Conservation (phyloP, 2,113 vertebrate genomes). For the Perca schrenkii region DNA sequence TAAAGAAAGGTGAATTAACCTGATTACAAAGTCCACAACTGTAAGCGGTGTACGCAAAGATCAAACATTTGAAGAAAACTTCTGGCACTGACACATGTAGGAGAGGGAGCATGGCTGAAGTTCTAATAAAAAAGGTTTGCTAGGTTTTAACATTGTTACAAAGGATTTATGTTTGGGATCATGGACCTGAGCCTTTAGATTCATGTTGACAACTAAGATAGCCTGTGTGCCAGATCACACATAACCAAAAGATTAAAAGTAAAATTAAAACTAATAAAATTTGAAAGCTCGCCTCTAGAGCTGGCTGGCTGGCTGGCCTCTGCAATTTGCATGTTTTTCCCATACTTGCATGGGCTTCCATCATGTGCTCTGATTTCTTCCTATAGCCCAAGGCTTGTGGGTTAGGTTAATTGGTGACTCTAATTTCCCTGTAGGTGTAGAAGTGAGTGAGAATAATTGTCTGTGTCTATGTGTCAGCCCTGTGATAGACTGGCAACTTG, state of each 20-base stretch:
- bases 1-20: neutral
- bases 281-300: neutral
- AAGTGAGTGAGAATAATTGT: neutral
- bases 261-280: neutral
- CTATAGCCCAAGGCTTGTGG: neutral
- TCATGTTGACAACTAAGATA: neutral
- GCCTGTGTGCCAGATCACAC: neutral
- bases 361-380: neutral
- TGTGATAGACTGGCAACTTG: neutral
- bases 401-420: neutral
- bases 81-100: neutral
- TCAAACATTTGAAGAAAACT: neutral
- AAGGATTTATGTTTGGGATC: neutral
- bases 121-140: neutral
- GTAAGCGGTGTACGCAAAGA: neutral
- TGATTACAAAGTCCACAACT: constrained; percentile 1
- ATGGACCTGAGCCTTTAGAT: neutral
- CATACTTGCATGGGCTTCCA: neutral
- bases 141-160: neutral
- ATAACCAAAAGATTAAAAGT: neutral
- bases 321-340: neutral
- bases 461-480: neutral
- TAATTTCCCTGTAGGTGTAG: neutral
- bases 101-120: neutral
- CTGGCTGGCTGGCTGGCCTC: neutral